phyloP scores from a whole-genome alignment of 1,140 invertebrate species.

The Onthophagus taurus region DNA sequence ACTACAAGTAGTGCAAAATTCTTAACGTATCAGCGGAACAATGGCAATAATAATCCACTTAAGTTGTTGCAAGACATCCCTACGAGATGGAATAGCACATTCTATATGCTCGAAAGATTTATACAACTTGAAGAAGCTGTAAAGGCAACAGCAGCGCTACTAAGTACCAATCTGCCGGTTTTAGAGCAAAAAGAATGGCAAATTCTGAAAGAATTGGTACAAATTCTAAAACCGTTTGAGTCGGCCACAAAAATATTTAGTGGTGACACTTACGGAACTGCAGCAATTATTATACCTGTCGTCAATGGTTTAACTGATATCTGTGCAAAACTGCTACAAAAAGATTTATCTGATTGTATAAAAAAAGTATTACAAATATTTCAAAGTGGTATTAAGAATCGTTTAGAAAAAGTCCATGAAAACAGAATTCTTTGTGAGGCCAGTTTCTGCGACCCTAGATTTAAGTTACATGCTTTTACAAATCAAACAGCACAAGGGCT shows the following conservation, averaged over 20 bases:
- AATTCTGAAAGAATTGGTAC: conserved; percentile 1
- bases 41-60: conserved; percentile 1
- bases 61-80: conserved; percentile 25
- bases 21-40: conserved; percentile 12
- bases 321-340: too few relatives aligned
- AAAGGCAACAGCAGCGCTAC: background rate
- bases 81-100: conserved; percentile 32
- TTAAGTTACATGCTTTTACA: too few relatives aligned
- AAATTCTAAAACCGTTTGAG: conserved; percentile 11
- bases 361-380: too few relatives aligned
- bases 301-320: too few relatives aligned
- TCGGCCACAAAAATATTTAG: conserved; percentile 15
- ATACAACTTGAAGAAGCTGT: conserved; percentile 20
- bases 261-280: conserved; percentile 3
- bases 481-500: too few relatives aligned
- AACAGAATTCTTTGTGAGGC: too few relatives aligned
- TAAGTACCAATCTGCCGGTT: conserved; percentile 1
- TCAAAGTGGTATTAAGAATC: too few relatives aligned
- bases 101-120: conserved; percentile 32
- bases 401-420: too few relatives aligned
- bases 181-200: conserved; percentile 5
- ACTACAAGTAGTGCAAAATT: conserved; percentile 24
- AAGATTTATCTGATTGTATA: too few relatives aligned
- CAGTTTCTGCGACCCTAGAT: too few relatives aligned
- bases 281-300: too few relatives aligned